A percentile compares a stretch with the other conserved stretches of the same genome.
These are phyloP conservation scores for Aquatica leii DNA, from an alignment of 2,888 invertebrate genomes.

Conservation along the genomic window DNA sequence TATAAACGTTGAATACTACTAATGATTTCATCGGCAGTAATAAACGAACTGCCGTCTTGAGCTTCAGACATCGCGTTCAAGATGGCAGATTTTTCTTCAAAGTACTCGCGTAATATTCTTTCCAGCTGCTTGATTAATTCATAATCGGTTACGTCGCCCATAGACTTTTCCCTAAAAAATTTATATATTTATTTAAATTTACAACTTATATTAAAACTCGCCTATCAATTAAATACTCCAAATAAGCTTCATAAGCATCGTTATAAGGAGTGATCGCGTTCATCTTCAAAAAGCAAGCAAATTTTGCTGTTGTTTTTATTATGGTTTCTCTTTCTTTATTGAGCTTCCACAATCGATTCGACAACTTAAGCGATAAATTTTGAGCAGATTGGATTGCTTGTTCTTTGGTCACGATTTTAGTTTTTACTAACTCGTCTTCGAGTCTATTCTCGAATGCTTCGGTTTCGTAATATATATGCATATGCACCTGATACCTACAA, in stretches of 20 bases:
- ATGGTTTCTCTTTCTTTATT: constrained; percentile 49
- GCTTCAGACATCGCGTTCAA: constrained; percentile 37
- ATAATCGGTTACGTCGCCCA: constrained; percentile 41
- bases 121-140: constrained; percentile 43
- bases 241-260: constrained; percentile 53
- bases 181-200: background rate
- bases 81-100: constrained; percentile 46
- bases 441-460: constrained; percentile 44
- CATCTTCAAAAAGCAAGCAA: constrained; percentile 54
- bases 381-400: constrained; percentile 39
- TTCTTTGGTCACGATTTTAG: constrained; percentile 44
- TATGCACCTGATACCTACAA: constrained; percentile 50
- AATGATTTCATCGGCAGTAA: constrained; percentile 45
- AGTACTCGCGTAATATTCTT: constrained; percentile 45
- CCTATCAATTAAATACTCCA: constrained; percentile 52
- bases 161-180: constrained; percentile 45
- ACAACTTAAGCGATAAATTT: constrained; percentile 44
- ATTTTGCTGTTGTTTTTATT: constrained; percentile 50
- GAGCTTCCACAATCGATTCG: constrained; percentile 18
- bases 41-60: background rate
- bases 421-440: constrained; percentile 43
- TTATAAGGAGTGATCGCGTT: constrained; percentile 54
- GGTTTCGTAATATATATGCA: constrained; percentile 54
- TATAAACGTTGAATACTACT: constrained; percentile 45
- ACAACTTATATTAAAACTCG: constrained; percentile 32